phyloP scores from a whole-genome alignment of 2,888 invertebrate species.

The Aleiodes testaceus region DNA sequence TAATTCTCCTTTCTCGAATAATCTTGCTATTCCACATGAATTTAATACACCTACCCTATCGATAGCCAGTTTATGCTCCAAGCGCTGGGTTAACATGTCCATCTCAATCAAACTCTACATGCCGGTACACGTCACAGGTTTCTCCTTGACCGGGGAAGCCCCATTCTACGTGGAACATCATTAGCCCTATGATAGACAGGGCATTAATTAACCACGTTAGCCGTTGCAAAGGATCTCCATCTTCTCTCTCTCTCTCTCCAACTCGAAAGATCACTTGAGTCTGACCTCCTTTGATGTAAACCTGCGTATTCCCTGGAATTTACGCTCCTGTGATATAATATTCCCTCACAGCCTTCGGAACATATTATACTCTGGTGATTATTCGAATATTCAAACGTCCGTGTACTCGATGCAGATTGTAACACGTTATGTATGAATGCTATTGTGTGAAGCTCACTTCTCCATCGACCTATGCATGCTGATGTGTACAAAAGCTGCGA shows the following conservation, averaged over 20 bases:
- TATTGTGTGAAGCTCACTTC: background rate
- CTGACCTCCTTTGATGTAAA: background rate
- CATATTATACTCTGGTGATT: no score
- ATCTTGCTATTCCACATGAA: background rate
- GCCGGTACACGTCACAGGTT: constrained; percentile 34
- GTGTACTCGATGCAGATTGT: no score
- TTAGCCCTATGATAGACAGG: constrained; percentile 59
- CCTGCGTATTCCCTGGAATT: background rate
- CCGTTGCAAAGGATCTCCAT: background rate
- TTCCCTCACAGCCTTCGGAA: no score
- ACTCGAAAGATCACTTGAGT: background rate
- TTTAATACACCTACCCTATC: constrained; percentile 17
- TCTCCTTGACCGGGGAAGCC: constrained; percentile 47
- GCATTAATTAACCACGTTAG: constrained; percentile 60
- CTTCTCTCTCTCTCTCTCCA: background rate
- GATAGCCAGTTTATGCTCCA: constrained; percentile 11
- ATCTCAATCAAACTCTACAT: constrained; percentile 37
- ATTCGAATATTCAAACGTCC: no score
- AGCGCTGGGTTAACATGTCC: constrained; percentile 33
- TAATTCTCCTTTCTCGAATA: no score
- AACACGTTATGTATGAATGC: no score
- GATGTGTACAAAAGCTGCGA: constrained; percentile 8
- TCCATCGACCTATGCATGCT: background rate
- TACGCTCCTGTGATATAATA: no score
- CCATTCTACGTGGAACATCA: constrained; percentile 60